These are phyloP conservation scores for Cephus pulcher DNA, from an alignment of 2,888 invertebrate species.

Conservation along the genomic window DNA sequence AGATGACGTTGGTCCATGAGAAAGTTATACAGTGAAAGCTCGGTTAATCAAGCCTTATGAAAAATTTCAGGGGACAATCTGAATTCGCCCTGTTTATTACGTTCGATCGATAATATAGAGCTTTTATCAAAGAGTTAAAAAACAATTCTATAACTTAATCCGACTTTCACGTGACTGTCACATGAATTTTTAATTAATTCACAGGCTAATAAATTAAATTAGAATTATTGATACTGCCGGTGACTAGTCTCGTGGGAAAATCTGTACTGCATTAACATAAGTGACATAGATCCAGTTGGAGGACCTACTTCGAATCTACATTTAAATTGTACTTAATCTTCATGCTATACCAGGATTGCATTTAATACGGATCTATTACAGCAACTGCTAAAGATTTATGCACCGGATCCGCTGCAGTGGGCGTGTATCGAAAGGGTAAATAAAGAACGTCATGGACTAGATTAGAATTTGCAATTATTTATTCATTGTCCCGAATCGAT, in stretches of 20 bases:
- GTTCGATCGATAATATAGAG: too few relatives aligned
- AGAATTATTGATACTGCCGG: background rate
- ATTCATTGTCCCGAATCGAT: conserved; percentile 20
- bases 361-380: conserved; percentile 30
- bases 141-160: too few relatives aligned
- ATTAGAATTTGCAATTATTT: conserved; percentile 24
- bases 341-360: conserved; percentile 4
- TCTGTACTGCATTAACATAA: background rate
- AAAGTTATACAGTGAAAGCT: background rate
- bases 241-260: background rate
- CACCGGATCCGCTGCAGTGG: conserved; percentile 28
- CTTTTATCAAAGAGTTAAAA: too few relatives aligned
- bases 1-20: background rate
- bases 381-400: conserved; percentile 47
- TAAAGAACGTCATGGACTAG: conserved; percentile 14
- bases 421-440: background rate
- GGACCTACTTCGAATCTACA: conserved; percentile 29
- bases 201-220: background rate
- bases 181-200: background rate
- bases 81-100: background rate
- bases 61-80: background rate
- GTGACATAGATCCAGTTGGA: background rate
- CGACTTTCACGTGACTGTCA: too few relatives aligned
- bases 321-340: conserved; percentile 47
- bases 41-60: background rate